Percentiles rank a stretch among this genome's conserved stretches.
phyloP scores from a whole-genome alignment of 1,140 invertebrate genomes.

The Paraescarpia echinospica region DNA sequence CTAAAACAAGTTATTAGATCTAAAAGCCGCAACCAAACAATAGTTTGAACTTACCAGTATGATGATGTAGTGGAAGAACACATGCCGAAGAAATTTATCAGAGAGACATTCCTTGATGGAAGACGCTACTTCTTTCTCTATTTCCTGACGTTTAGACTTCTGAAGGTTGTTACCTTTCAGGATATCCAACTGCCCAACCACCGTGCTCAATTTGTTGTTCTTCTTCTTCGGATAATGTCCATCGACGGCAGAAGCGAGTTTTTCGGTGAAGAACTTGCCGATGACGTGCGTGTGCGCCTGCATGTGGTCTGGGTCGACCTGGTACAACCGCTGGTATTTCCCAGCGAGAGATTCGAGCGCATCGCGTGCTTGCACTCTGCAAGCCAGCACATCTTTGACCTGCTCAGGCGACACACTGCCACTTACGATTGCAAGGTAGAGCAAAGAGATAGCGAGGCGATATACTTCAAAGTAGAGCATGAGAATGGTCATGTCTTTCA shows the following conservation, averaged over 20 bases:
- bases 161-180: background rate
- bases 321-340: background rate
- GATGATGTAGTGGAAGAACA: background rate
- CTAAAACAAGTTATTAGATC: background rate
- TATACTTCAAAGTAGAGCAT: background rate
- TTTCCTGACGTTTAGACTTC: background rate
- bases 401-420: background rate
- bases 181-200: background rate
- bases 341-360: background rate
- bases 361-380: background rate
- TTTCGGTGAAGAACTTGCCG: background rate
- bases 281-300: background rate
- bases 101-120: background rate
- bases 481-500: background rate
- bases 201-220: background rate
- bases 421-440: background rate
- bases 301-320: background rate
- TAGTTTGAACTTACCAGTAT: background rate
- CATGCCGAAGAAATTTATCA: background rate
- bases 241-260: background rate
- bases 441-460: background rate
- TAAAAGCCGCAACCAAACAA: background rate
- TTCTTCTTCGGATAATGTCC: background rate
- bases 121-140: background rate
- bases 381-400: background rate